Conservation (phyloP, 2,888 invertebrate species). For the Epirrita christyi region DNA sequence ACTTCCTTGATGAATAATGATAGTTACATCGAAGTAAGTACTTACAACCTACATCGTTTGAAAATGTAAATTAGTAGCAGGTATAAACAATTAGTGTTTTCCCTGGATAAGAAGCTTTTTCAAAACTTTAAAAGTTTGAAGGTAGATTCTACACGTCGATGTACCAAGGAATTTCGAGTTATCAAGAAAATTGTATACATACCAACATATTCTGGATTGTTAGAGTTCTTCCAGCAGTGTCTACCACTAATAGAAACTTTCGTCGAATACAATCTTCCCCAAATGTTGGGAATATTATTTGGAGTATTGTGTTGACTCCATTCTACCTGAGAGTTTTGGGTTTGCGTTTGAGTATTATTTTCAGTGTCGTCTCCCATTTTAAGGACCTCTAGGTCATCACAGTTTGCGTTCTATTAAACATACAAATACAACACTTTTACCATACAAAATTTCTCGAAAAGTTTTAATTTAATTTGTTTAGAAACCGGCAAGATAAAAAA, state of each 20-base stretch:
- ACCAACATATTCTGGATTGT: conserved; percentile 71
- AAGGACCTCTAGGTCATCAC: conserved; percentile 8
- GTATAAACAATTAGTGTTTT: too few species aligned
- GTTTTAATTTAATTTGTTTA: conserved; percentile 1
- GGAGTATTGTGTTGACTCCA: conserved; percentile 76
- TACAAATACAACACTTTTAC: too few species aligned
- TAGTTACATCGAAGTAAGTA: too few species aligned
- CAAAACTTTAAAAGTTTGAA: conserved; percentile 15
- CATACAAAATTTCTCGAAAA: neutral
- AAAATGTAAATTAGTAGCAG: too few species aligned
- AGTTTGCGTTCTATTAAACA: neutral
- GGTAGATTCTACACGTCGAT: conserved; percentile 18
- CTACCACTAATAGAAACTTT: conserved; percentile 60
- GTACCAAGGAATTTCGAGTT: neutral
- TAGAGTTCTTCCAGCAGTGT: conserved; percentile 62
- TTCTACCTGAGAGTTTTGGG: conserved; percentile 75
- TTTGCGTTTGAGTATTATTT: conserved; percentile 78
- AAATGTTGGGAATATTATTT: conserved; percentile 68
- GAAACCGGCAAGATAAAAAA: neutral
- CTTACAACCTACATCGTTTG: too few species aligned
- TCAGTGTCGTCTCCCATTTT: conserved; percentile 68
- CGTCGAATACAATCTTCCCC: conserved; percentile 81
- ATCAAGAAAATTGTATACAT: conserved; percentile 34
- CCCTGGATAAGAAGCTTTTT: neutral
- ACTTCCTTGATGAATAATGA: too few species aligned